phyloP scores from a whole-genome alignment of 2,888 invertebrate genomes.

The Xestoiulus laeticollis region DNA sequence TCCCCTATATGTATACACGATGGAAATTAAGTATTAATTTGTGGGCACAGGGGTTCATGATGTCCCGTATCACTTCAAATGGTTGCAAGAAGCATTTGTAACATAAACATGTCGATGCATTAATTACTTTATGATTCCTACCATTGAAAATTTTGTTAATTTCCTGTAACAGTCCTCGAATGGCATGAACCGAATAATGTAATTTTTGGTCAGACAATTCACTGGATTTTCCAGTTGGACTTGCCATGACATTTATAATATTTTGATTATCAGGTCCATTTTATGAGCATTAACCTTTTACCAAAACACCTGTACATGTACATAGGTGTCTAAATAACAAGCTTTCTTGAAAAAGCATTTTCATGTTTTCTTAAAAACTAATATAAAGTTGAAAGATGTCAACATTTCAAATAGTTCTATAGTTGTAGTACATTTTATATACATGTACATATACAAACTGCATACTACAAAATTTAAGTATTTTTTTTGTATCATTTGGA shows the following conservation, averaged over 20 bases:
- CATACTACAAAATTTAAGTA: too few relatives aligned
- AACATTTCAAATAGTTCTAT: too few relatives aligned
- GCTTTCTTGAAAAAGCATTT: too few relatives aligned
- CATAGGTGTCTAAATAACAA: too few relatives aligned
- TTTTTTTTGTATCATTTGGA: too few relatives aligned
- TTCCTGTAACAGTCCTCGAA: neutral
- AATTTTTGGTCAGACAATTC: neutral
- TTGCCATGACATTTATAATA: neutral
- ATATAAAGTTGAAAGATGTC: too few relatives aligned
- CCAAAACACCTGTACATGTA: too few relatives aligned
- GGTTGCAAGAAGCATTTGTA: neutral
- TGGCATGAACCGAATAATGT: neutral
- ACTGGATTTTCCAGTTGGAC: neutral
- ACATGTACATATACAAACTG: too few relatives aligned
- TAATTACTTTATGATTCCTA: neutral
- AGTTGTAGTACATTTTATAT: too few relatives aligned
- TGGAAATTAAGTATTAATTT: neutral
- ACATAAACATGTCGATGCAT: neutral
- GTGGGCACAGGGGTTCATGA: neutral
- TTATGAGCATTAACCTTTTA: too few relatives aligned
- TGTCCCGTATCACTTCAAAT: neutral
- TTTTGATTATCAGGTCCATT: too few relatives aligned
- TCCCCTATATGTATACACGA: slow-evolving; percentile 20
- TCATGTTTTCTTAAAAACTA: too few relatives aligned
- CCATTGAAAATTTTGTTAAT: neutral